Evolutionary conservation across 2,113 vertebrate genomes (phyloP), one percentile per base, ranked within the genome.

Genomic region (Merops nubicus): DNA sequence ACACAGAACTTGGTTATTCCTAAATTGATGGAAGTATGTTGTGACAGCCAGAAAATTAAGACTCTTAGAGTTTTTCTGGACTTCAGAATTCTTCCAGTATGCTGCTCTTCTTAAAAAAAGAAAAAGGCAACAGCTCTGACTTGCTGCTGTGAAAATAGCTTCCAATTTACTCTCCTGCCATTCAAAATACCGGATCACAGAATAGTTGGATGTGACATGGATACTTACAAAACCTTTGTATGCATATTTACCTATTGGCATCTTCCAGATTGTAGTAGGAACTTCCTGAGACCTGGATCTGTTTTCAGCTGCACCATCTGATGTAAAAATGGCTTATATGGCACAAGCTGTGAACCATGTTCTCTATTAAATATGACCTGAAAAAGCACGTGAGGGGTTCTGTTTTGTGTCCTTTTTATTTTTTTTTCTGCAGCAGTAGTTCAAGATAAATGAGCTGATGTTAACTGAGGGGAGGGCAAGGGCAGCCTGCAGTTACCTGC

Each of bases 401-500:
- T 59, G 12, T 3, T 67, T 81, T 73, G 13, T 64, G 56, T 73
- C n/a, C 22, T 45, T 25, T n/a, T 50, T 29, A 25, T 40, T 62
- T n/a, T 50, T 29, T 28, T 40, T 62, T 50, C 77, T 57, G 38
- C 54, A 64, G 64, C 45, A n/a, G 53, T 33, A 77, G 38, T 5
- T 77, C 28, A 43, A 22, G 13, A 34, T 40, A 28, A 38, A 19
- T 2, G 38, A 53, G 31, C 17, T 7, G 3, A 11, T 8, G 11
- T 43, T 34, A 43, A 43, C 34, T 50, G 43, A 59, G 59, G 43
- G 53, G 36, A 53, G 53, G 34, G 59, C 38, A 59, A 68, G 73
- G 36, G 25, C 36, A 51, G 62, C 42, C 31, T 0, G 1, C 16
- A 31, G 23, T 12, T 60, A 15, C 0, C 4, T 3, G 12, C 20